Percentiles rank a stretch among this genome's conserved stretches.
Evolutionary conservation across 1,140 invertebrate species (phyloP).

Genomic region (Aphis craccivora): DNA sequence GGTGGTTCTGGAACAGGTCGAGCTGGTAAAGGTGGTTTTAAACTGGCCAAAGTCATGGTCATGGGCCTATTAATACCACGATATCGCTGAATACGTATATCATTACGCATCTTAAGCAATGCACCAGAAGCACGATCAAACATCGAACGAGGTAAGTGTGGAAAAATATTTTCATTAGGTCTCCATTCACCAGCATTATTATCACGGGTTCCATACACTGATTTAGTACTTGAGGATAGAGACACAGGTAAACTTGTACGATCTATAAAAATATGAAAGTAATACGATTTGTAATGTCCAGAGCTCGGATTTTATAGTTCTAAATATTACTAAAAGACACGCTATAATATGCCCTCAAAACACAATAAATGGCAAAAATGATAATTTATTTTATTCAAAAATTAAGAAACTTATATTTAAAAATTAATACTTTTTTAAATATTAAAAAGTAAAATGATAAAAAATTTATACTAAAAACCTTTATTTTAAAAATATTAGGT

Average conservation of each 20-base stretch:
- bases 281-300: background rate
- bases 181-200: slow-evolving; percentile 63
- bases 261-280: background rate
- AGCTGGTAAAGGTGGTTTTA: slow-evolving; percentile 67
- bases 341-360: no score
- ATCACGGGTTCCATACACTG: slow-evolving; percentile 26
- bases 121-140: slow-evolving; percentile 87
- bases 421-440: no score
- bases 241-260: slow-evolving; percentile 43
- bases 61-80: slow-evolving; percentile 70
- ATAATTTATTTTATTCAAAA: no score
- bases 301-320: no score
- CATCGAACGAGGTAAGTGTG: slow-evolving; percentile 81
- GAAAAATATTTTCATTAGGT: slow-evolving; percentile 75
- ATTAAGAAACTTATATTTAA: no score
- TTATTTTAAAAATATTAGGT: no score
- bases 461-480: no score
- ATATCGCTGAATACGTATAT: slow-evolving; percentile 79
- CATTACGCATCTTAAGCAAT: slow-evolving; percentile 78
- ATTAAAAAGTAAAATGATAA: no score
- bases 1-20: slow-evolving; percentile 72
- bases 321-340: no score
- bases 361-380: no score
- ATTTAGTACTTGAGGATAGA: slow-evolving; percentile 30
- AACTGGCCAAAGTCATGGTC: slow-evolving; percentile 68